phyloP scores from a whole-genome alignment of 2,888 invertebrate species.

The Octonoba sinensis region DNA sequence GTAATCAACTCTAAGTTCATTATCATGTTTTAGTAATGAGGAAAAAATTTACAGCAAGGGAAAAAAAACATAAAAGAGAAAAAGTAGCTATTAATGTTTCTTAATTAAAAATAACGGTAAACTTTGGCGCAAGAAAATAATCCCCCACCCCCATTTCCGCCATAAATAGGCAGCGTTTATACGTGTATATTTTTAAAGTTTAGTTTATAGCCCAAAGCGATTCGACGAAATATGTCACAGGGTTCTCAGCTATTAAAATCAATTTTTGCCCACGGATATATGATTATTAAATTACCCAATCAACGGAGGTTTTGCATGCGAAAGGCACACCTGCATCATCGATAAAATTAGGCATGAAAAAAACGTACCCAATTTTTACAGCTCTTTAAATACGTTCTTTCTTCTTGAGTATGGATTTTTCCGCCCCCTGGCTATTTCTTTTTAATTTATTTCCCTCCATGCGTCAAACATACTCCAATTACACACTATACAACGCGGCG shows the following conservation, averaged over 20 bases:
- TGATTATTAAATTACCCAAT: constrained; percentile 30
- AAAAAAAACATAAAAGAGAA: too few relatives aligned
- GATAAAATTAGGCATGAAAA: constrained; percentile 45
- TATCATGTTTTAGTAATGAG: too few relatives aligned
- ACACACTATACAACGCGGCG: constrained; percentile 13
- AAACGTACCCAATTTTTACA: constrained; percentile 27
- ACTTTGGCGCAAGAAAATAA: too few relatives aligned
- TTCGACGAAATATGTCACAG: not conserved
- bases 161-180: too few relatives aligned
- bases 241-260: constrained; percentile 11
- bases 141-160: too few relatives aligned
- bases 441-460: constrained; percentile 49
- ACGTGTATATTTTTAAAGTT: too few relatives aligned
- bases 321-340: constrained; percentile 28
- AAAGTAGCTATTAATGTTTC: too few relatives aligned
- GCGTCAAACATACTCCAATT: constrained; percentile 49
- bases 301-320: constrained; percentile 7
- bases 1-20: too few relatives aligned
- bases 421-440: constrained; percentile 18
- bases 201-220: too few relatives aligned
- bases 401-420: constrained; percentile 20
- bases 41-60: too few relatives aligned
- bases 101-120: too few relatives aligned
- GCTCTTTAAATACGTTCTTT: constrained; percentile 42
- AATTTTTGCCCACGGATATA: not conserved